phyloP scores from a whole-genome alignment of 2,888 invertebrate species.

The Selenia dentaria region DNA sequence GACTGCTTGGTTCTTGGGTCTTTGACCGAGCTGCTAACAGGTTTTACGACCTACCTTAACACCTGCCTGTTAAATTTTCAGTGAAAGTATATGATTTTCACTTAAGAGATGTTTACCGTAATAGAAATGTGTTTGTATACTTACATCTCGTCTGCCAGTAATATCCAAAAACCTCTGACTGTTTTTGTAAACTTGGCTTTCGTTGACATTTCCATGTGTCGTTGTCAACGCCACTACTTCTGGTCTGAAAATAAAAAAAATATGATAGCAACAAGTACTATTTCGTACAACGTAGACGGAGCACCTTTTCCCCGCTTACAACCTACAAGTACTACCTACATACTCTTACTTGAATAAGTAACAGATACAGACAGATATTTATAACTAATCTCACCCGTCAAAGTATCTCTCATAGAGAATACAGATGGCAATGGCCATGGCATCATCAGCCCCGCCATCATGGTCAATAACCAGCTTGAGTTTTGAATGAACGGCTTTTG shows the following conservation, averaged over 20 bases:
- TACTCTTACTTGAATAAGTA: too few relatives aligned
- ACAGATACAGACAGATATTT: background rate
- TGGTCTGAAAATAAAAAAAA: slow-evolving; percentile 48
- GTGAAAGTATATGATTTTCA: too few relatives aligned
- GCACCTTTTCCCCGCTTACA: too few relatives aligned
- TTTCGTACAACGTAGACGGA: too few relatives aligned
- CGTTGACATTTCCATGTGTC: slow-evolving; percentile 87
- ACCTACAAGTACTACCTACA: too few relatives aligned
- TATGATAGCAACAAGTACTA: too few relatives aligned
- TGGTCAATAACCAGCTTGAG: slow-evolving; percentile 59
- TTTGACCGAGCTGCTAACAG: too few relatives aligned
- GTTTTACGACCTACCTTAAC: too few relatives aligned
- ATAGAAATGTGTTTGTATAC: too few relatives aligned
- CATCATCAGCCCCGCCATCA: slow-evolving; percentile 70
- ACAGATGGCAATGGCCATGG: slow-evolving; percentile 63
- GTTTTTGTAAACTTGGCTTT: slow-evolving; percentile 87
- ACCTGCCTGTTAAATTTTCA: too few relatives aligned
- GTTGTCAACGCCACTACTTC: slow-evolving; percentile 89
- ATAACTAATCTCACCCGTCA: slow-evolving; percentile 46
- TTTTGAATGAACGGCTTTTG: slow-evolving; percentile 3
- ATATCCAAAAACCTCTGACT: slow-evolving; percentile 86
- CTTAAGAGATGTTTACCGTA: too few relatives aligned
- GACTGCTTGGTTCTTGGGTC: too few relatives aligned
- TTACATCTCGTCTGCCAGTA: slow-evolving; percentile 83
- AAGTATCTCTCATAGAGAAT: slow-evolving; percentile 59